These are phyloP conservation scores for Diorhabda sublineata DNA, from an alignment of 1,140 invertebrate species.

Conservation along the genomic window DNA sequence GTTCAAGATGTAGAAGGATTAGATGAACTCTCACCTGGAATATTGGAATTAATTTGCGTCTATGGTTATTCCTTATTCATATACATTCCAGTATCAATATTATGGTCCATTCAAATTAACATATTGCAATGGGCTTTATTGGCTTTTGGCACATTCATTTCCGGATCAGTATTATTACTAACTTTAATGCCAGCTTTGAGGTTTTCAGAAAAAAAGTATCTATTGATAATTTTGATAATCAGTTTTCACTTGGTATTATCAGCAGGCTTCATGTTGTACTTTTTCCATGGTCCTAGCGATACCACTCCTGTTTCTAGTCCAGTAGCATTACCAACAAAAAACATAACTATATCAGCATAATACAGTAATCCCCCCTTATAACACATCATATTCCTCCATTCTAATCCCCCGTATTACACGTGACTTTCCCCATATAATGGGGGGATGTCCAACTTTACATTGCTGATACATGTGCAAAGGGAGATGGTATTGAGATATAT, in stretches of 20 bases:
- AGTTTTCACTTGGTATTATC: constrained; percentile 76
- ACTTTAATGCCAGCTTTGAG: constrained; percentile 76
- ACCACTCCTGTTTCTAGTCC: not conserved
- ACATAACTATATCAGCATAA: not conserved
- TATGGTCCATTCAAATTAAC: constrained; percentile 83
- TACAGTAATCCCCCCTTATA: too few species aligned
- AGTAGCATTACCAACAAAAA: not conserved
- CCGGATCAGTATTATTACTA: constrained; percentile 78
- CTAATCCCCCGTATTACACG: not conserved
- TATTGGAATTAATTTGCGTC: constrained; percentile 82
- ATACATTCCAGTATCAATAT: constrained; percentile 89
- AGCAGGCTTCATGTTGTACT: constrained; percentile 78
- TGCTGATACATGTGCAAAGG: too few species aligned
- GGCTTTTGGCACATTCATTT: constrained; percentile 71
- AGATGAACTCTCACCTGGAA: constrained; percentile 60
- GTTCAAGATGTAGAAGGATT: constrained; percentile 54
- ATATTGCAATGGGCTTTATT: constrained; percentile 87
- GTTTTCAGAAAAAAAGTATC: constrained; percentile 61
- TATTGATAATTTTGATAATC: constrained; percentile 65
- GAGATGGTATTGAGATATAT: too few species aligned
- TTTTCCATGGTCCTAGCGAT: constrained; percentile 54
- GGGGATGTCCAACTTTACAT: too few species aligned
- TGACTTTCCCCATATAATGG: not conserved
- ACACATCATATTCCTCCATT: too few species aligned
- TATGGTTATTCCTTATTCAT: constrained; percentile 95